A percentile compares a stretch with the other conserved stretches of the same genome.
These are phyloP conservation scores for Drosophila glabriapex DNA, from an alignment of 2,888 invertebrate genomes.

Conservation along the genomic window DNA sequence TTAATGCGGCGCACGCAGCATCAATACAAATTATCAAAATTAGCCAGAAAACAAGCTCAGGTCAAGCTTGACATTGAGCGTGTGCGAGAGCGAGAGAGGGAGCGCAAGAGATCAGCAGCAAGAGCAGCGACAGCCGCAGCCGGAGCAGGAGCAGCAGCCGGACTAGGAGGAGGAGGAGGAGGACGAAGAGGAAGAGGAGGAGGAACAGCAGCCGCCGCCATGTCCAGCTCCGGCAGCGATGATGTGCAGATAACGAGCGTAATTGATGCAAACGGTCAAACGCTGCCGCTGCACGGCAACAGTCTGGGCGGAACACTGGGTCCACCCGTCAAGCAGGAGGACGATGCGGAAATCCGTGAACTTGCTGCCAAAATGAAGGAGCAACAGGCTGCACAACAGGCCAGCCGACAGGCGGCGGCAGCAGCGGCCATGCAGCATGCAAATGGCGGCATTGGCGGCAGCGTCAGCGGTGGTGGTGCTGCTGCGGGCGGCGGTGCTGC, in stretches of 20 bases:
- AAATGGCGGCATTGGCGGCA: constrained; percentile 55
- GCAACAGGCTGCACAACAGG: constrained; percentile 85
- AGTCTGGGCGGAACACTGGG: constrained; percentile 79
- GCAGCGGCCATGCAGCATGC: constrained; percentile 61
- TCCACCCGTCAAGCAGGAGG: constrained; percentile 86
- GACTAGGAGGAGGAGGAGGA: background rate
- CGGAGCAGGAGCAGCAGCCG: constrained; percentile 12
- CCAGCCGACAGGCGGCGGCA: constrained; percentile 64
- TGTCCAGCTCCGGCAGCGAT: constrained; percentile 65
- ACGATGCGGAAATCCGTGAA: constrained; percentile 95
- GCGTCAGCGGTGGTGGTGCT: constrained; percentile 3
- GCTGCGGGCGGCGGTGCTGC: constrained; percentile 26
- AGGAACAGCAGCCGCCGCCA: constrained; percentile 19
- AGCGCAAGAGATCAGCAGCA: constrained; percentile 4
- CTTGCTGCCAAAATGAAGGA: constrained; percentile 95
- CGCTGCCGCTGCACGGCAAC: constrained; percentile 81
- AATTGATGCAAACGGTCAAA: constrained; percentile 83
- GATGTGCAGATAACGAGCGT: constrained; percentile 83
- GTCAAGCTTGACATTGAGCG: constrained; percentile 19
- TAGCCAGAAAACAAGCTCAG: constrained; percentile 5
- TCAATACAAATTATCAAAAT: constrained; percentile 21
- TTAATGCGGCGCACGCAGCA: constrained; percentile 38
- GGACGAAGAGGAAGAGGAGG: constrained; percentile 7
- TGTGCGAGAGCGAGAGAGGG: constrained; percentile 16
- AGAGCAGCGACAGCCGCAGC: background rate